Evolutionary conservation across 2,888 invertebrate species (phyloP), one percentile per base, ranked within the genome.

Genomic region (Acrocera orbiculus): DNA sequence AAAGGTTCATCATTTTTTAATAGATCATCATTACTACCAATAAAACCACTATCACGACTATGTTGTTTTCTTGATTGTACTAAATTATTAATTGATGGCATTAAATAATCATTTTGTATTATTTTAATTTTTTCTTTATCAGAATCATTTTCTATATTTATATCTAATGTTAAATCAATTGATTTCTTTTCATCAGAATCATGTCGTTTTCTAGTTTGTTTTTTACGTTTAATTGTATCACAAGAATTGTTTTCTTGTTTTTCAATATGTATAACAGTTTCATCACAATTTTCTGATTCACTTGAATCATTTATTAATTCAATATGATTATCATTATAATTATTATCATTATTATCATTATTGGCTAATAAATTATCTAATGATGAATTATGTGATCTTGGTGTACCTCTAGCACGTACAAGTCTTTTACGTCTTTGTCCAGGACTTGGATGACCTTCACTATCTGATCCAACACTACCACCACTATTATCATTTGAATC

Each of bases 381-480:
- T 0, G 82, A 83, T 1, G 78, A 79, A 36, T 80, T 80, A 54
- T 83, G 82, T 10, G 81, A 82, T 30, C 85, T 64, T 1, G 81
- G 82, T 0, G 82, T 80, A 5, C 83, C 85, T 27, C 86, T 66
- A 5, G 85, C 81, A 10, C 85, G 67, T 1, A 85, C 83, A 37
- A 83, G 58, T 23, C 78, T 67, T 51, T 87, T 86, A 38, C 83
- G 66, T 7, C 85, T 62, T 52, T 86, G 85, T 51, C 85, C 85
- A 1, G 86, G 86, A 56, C 85, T 86, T 4, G 83, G 85, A 44
- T 75, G 70, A 2, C 86, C 86, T 52, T 87, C 87, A 50, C 85
- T 85, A 48, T 87, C 86, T 59, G 86, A 86, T 5, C 87, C 87
- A 1, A 87, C 87, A 49, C 85, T 85, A 2, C 80, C 80, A 49